These are phyloP conservation scores for Lucifuga dentata DNA, from an alignment of 2,113 vertebrate genomes.

Conservation along the genomic window DNA sequence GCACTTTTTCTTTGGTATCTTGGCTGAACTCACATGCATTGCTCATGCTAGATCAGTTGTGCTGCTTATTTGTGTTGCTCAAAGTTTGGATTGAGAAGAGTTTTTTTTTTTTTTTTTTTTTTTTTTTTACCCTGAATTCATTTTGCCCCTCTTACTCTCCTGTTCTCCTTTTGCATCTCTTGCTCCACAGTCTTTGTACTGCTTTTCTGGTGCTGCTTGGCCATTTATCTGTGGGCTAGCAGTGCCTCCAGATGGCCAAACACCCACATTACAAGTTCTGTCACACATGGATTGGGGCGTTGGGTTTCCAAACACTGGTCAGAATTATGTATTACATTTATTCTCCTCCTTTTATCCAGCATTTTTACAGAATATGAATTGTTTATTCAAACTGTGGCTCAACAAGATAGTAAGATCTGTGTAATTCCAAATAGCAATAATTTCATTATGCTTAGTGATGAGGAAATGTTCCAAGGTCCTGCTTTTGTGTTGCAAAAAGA, in stretches of 20 bases:
- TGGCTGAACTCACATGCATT: slow-evolving; percentile 21
- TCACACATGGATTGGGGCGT: slow-evolving; percentile 5
- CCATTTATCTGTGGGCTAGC: slow-evolving; percentile 67
- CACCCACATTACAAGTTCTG: slow-evolving; percentile 66
- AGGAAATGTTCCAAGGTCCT: background rate
- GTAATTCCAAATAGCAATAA: background rate
- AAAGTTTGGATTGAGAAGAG: slow-evolving; percentile 51
- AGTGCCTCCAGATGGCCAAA: slow-evolving; percentile 79
- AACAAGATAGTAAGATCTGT: background rate
- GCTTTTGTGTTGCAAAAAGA: background rate
- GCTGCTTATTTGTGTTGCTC: slow-evolving; percentile 14
- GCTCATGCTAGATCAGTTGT: slow-evolving; percentile 14
- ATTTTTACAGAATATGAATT: no score
- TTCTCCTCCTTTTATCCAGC: background rate
- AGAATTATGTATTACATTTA: slow-evolving; percentile 46
- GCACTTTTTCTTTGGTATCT: slow-evolving; percentile 1
- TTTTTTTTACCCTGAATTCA: slow-evolving; percentile 20
- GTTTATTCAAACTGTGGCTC: no score
- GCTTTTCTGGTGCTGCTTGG: slow-evolving; percentile 46
- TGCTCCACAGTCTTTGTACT: slow-evolving; percentile 49
- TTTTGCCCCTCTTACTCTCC: slow-evolving; percentile 54
- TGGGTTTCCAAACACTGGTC: slow-evolving; percentile 18
- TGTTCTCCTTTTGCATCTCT: slow-evolving; percentile 53
- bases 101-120: slow-evolving; percentile 47
- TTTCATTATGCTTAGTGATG: background rate